A percentile compares a stretch with the other conserved stretches of the same genome.
Conservation (phyloP, 2,888 invertebrate species). For the Dioctria linearis region DNA sequence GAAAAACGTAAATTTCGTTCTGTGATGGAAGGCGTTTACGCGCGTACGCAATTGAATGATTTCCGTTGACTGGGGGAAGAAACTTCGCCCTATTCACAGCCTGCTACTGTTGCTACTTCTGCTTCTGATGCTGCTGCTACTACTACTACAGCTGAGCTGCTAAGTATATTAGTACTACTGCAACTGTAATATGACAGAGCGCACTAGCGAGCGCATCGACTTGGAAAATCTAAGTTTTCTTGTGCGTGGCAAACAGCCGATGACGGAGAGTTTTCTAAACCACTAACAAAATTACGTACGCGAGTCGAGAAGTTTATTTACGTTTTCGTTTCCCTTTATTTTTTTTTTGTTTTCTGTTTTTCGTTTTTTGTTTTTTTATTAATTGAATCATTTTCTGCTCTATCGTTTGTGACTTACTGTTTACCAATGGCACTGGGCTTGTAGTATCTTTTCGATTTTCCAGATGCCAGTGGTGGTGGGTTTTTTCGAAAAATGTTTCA, state of each 20-base stretch:
- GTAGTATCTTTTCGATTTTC: slow-evolving; percentile 9
- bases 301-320: slow-evolving; percentile 20
- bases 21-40: not conserved
- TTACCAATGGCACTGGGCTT: not conserved
- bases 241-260: slow-evolving; percentile 23
- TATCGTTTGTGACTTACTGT: no score
- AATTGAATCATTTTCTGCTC: no score
- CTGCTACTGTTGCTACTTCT: no score
- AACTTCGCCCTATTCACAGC: not conserved
- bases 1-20: not conserved
- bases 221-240: slow-evolving; percentile 47
- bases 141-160: no score
- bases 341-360: not conserved
- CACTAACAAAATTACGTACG: slow-evolving; percentile 21
- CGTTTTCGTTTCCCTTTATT: slow-evolving; percentile 37
- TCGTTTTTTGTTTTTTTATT: no score
- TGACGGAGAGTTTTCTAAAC: slow-evolving; percentile 23
- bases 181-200: not conserved
- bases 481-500: no score
- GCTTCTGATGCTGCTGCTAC: no score
- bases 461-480: slow-evolving; percentile 32
- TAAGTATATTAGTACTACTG: no score
- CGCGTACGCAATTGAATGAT: not conserved
- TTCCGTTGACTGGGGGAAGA: not conserved
- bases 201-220: slow-evolving; percentile 12